phyloP scores from a whole-genome alignment of 2,888 invertebrate genomes.

The Drosophila ustulata region DNA sequence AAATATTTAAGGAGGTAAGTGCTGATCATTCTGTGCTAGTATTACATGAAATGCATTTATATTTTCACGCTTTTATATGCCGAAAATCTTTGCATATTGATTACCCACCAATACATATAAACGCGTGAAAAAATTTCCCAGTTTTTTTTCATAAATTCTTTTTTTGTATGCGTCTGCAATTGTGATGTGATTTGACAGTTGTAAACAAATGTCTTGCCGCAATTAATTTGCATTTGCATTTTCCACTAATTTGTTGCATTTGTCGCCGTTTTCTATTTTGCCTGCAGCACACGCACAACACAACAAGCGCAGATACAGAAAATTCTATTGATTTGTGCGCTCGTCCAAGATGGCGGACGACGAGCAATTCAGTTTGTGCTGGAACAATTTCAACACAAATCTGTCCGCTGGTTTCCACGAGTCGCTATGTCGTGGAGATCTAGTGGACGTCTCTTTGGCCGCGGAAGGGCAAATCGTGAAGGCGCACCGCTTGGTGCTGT shows the following conservation, averaged over 20 bases:
- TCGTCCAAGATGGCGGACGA: slow-evolving; percentile 89
- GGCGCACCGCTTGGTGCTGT: slow-evolving; percentile 90
- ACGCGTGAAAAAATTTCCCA: slow-evolving; percentile 70
- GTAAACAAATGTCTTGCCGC: slow-evolving; percentile 51
- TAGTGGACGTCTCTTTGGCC: slow-evolving; percentile 90
- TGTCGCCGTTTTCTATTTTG: neutral
- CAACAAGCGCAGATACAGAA: slow-evolving; percentile 64
- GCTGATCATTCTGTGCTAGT: neutral
- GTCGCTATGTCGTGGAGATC: slow-evolving; percentile 89
- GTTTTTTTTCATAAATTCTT: slow-evolving; percentile 54
- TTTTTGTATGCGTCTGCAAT: slow-evolving; percentile 55
- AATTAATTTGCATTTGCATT: slow-evolving; percentile 12
- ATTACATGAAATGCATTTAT: neutral
- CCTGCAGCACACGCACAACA: slow-evolving; percentile 42
- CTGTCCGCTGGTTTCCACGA: slow-evolving; percentile 90
- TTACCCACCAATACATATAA: neutral
- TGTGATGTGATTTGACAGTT: slow-evolving; percentile 46
- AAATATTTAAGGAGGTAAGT: slow-evolving; percentile 44
- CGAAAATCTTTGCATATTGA: slow-evolving; percentile 1
- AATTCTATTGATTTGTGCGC: slow-evolving; percentile 75
- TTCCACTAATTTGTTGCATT: slow-evolving; percentile 27
- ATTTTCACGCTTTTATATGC: neutral
- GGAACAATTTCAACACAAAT: slow-evolving; percentile 91
- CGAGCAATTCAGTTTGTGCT: slow-evolving; percentile 90
- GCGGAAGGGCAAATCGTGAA: slow-evolving; percentile 90